Evolutionary conservation across 2,797 vertebrate genomes (phyloP), one percentile per base, ranked within the genome.

Genomic region (Saguinus oedipus): DNA sequence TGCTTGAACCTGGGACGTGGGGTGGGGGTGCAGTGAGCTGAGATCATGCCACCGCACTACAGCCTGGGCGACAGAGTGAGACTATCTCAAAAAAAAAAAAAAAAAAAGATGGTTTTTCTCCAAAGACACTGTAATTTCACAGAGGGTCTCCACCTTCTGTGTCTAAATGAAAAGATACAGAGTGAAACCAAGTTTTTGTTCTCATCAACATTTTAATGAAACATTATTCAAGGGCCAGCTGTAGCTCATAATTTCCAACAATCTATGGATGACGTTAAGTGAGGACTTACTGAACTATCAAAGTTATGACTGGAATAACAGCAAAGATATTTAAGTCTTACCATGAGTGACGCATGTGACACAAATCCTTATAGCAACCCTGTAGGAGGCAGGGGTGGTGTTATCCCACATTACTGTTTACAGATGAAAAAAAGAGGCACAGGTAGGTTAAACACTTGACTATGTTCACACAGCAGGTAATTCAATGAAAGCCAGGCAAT

Each of bases 291-390:
- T 81, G n/a, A 22, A 53, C 11, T 53, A 44, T 30, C 53, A 12
- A 42, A 80, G 80, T 9, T 5, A 74, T 39, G 61, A 75, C 11
- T 3, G 36, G 27, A 30, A 26, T 5, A 4, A 27, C 19, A 19
- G 24, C 27, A 11, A 36, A 46, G 22, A 0, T 7, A 7, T 26
- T 12, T 10, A 14, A 30, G 13, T 17, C 46, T 61, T 22, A 36
- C 10, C 2, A 22, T 0, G 2, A 17, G 59, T 1, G 1, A 59
- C 10, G 20, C 26, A 9, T 1, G 4, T 5, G 22, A 24, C 42
- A 68, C 12, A 8, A 0, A 3, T 2, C 20, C 78, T 87, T 11
- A 9, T 2, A 33, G 55, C n/a, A 48, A 44, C 81, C 22, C 84
- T 0, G 17, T 8, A 36, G 9, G 1, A 50, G 7, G 20, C 2